A percentile compares a stretch with the other conserved stretches of the same genome.
Conservation (phyloP, 2,888 invertebrate genomes). For the Drosophila mimica region DNA sequence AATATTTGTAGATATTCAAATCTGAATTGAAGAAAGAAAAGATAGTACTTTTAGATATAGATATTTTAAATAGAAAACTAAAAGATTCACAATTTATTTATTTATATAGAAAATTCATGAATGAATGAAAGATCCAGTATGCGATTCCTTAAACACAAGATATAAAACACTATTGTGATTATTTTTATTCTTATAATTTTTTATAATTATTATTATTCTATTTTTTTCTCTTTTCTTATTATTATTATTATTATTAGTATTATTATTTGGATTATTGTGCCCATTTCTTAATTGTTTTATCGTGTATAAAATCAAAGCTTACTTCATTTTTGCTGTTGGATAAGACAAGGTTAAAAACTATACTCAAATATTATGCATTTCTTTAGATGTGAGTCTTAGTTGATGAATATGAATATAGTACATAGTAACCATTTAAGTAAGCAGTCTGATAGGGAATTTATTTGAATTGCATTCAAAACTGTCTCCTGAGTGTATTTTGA, state of each 20-base stretch:
- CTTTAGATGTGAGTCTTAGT: not conserved
- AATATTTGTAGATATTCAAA: not conserved
- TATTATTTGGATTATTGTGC: too few species aligned
- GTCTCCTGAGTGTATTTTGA: slow-evolving; percentile 6
- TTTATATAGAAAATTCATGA: too few species aligned
- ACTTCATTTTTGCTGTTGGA: not conserved
- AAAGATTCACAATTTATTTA: not conserved
- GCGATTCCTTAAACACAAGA: too few species aligned
- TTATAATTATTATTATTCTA: too few species aligned
- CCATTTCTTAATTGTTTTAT: too few species aligned
- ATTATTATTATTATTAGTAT: too few species aligned
- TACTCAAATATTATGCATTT: not conserved
- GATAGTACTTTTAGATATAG: not conserved
- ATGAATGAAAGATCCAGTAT: too few species aligned
- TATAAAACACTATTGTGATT: too few species aligned
- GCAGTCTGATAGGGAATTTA: not conserved
- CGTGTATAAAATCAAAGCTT: too few species aligned
- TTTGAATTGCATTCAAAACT: slow-evolving; percentile 1
- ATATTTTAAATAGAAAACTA: not conserved
- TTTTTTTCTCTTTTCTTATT: too few species aligned
- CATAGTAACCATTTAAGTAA: not conserved
- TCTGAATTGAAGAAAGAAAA: not conserved
- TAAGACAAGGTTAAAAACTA: rapidly evolving
- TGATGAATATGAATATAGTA: not conserved
- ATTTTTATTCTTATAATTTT: too few species aligned